phyloP scores from a whole-genome alignment of 1,140 invertebrate genomes.

The Sesamia nonagrioides region DNA sequence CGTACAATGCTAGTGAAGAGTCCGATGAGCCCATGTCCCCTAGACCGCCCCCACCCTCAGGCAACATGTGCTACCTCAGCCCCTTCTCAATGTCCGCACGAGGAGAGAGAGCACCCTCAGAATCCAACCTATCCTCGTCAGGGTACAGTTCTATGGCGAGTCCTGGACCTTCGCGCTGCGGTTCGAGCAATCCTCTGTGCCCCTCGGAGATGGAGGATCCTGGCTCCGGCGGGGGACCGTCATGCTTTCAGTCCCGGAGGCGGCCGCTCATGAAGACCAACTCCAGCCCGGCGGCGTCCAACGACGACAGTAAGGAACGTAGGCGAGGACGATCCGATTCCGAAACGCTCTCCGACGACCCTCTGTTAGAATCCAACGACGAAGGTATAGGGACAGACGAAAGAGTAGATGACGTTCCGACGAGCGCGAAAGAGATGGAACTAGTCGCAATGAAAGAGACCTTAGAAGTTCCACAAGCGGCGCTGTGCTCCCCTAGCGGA shows the following conservation, averaged over 20 bases:
- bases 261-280: slow-evolving; percentile 87
- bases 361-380: slow-evolving; percentile 90
- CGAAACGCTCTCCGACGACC: slow-evolving; percentile 91
- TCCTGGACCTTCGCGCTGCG: slow-evolving; percentile 92
- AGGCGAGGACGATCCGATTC: slow-evolving; percentile 89
- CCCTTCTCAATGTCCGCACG: slow-evolving; percentile 91
- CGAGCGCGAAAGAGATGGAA: slow-evolving; percentile 90
- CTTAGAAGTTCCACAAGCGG: slow-evolving; percentile 79
- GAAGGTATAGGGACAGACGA: slow-evolving; percentile 92
- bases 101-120: slow-evolving; percentile 91
- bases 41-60: slow-evolving; percentile 83
- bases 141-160: slow-evolving; percentile 95
- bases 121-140: slow-evolving; percentile 93
- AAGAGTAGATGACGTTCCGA: slow-evolving; percentile 90
- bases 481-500: slow-evolving; percentile 78
- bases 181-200: slow-evolving; percentile 92
- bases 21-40: slow-evolving; percentile 91
- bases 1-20: slow-evolving; percentile 92
- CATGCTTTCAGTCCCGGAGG: slow-evolving; percentile 85
- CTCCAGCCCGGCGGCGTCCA: slow-evolving; percentile 80
- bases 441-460: slow-evolving; percentile 85
- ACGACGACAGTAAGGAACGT: slow-evolving; percentile 83
- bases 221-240: slow-evolving; percentile 85
- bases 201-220: slow-evolving; percentile 91
- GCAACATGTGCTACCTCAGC: slow-evolving; percentile 91